Base-by-base conservation (phyloP, 2,797 vertebrate species). In the Macroramphosus scolopax region DNA sequence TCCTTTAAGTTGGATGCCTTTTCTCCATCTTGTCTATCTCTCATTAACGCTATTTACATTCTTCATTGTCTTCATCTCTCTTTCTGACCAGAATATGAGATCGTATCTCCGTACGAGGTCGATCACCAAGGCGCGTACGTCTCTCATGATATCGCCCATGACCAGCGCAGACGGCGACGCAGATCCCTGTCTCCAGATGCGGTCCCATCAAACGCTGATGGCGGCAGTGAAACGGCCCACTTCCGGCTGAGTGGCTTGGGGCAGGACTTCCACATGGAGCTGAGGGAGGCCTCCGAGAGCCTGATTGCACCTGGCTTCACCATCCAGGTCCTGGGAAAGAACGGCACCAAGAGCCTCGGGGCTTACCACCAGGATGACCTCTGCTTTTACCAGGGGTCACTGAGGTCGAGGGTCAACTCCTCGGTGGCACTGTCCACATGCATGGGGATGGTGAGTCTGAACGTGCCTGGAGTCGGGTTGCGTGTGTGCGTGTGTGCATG, bases 341-440 rank as follows among this genome's bases (percentile, higher is more conserved):
- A 81, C 8, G 84, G 88, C 63, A 89, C 89, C 31, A 89, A 85
- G 68, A 89, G 88, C 17, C 80, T 91, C 50, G 85, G 82, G 77
- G 51, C 74, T 28, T 87, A 91, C 67, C 77, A 70, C 0, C 77
- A 70, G 1, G 82, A 92, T 8, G 84, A 93, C 51, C 89, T 92
- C 75, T 95, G 94, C 74, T 95, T 94, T 83, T 95, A 94, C 69
- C 93, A 92, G 77, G 94, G 94, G 59, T 91, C 84, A 12, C 58
- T 94, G 59, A 85, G 89, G 66, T 89, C 88, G 26, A 87, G 77
- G 75, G 82, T 84, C 67, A 92, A 92, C 61, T 92, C 94, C 32
- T 89, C 92, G 0, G 94, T 95, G 81, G 94, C 94, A 20, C 87
- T 95, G 62, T 92, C 94, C 6, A 95, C 93, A 57, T 95, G 94